Base-by-base conservation (phyloP, 2,113 vertebrate species). In the Miniopterus natalensis region DNA sequence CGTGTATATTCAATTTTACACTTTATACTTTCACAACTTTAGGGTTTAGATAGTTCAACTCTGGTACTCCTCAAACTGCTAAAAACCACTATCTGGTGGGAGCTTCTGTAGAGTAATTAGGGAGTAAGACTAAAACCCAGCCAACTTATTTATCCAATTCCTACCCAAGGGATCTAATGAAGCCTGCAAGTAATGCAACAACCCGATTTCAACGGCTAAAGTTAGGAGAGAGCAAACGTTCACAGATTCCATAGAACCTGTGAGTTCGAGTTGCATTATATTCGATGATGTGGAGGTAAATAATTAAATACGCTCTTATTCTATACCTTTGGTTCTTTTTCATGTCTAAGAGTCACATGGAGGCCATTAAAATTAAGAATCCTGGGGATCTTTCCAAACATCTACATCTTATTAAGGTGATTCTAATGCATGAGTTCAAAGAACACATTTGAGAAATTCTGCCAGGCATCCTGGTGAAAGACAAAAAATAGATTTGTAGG, bases 231-330 rank as follows among this genome's bases (percentile, higher is more conserved):
- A 29, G 13, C 45, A 45, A 70, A 13, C 18, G 68, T 36, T 68
- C 40, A 83, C 14, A 80, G 31, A 45, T 83, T 84, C 85, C 29
- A 81, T 31, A 84, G 14, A 73, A 73, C 74, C 49, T 83, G 36
- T 73, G 59, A 61, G 29, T 63, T 84, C 73, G 36, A 27, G 18
- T 74, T 93, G 45, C 29, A 87, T 80, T 88, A 63, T 74, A 79
- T 15, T 89, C 17, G 88, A 78, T 61, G 53, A 66, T 6, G 75
- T 83, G 61, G 88, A 78, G 1, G 15, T 85, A 88, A 90, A 88
- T 85, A 83, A 90, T 94, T 92, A 94, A 85, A 80, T 79, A 55
- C 14, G 36, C 47, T n/a, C 78, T 85, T 92, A 90, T 59, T 85
- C 57, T 90, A 7, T 85, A 74, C 63, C 36, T 63, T 3, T 81